A percentile compares a stretch with the other conserved stretches of the same genome.
Evolutionary conservation across 2,888 invertebrate species (phyloP).

Genomic region (Liopterus haemorrhoidalis): DNA sequence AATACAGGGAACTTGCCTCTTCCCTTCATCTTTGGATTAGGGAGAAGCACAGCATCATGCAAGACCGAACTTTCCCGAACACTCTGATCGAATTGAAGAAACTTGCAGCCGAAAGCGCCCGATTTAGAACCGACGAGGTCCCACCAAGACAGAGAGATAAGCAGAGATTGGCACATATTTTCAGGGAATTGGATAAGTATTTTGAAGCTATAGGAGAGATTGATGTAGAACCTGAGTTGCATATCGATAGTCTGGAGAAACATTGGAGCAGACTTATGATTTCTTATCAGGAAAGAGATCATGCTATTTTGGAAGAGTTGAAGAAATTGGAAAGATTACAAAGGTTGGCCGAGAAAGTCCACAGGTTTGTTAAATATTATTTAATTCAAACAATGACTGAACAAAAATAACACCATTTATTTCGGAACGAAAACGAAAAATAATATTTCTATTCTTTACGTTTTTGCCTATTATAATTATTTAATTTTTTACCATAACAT

Average conservation of each 20-base stretch:
- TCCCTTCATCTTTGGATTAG: constrained; percentile 86
- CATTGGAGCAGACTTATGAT: constrained; percentile 83
- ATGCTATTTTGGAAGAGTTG: constrained; percentile 85
- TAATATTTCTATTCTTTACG: constrained; percentile 10
- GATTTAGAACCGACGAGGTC: constrained; percentile 92
- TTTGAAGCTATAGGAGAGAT: constrained; percentile 83
- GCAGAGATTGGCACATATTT: constrained; percentile 78
- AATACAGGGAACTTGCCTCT: constrained; percentile 85
- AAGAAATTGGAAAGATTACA: constrained; percentile 85
- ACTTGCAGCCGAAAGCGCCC: constrained; percentile 81
- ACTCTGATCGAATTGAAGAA: constrained; percentile 95
- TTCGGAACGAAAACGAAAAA: not conserved
- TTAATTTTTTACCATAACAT: not conserved
- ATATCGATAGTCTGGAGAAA: constrained; percentile 80
- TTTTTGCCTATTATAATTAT: constrained; percentile 6
- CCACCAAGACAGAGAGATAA: constrained; percentile 87
- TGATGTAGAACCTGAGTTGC: constrained; percentile 80
- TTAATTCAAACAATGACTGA: no score
- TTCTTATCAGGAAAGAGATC: constrained; percentile 85
- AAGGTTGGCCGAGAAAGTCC: constrained; percentile 85
- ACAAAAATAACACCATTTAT: not conserved
- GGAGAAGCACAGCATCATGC: constrained; percentile 79
- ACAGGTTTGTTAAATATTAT: constrained; percentile 44
- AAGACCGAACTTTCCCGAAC: constrained; percentile 84
- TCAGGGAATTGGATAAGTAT: constrained; percentile 80